Evolutionary conservation across 2,888 invertebrate genomes (phyloP), one percentile per base, ranked within the genome.

Genomic region (Lycia hirtaria): DNA sequence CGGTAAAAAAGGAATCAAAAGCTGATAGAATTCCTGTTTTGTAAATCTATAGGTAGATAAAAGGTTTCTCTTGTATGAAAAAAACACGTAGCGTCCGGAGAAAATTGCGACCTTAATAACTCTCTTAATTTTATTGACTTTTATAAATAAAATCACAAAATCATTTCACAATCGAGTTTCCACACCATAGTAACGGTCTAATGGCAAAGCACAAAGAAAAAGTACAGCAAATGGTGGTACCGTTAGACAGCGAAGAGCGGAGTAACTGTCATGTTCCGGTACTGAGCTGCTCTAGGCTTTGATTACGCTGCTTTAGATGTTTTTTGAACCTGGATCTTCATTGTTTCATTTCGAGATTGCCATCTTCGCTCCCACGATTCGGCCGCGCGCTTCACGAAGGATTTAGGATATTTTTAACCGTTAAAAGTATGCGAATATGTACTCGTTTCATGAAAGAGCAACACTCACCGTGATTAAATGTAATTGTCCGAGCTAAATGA

Each of bases 221-320:
- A 86, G 82, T 83, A 82, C 83, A 72, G 85, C 85, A 81, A 85
- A 82, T 73, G 78, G 67, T 59, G 51, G 69, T 54, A 85, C 88
- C 87, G 88, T 88, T 88, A 88, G 62, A 55, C 65, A 47, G 73
- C 74, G 83, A 85, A 80, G 82, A 83, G 76, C 80, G 69, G 75
- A 68, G 68, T 87, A 87, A 87, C 88, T 83, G 88, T 87, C 69
- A 67, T 81, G 87, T 88, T 87, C 87, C 88, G 87, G 83, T 81
- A 79, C 78, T 77, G 77, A 73, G 73, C 70, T 26, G 47, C 40
- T 45, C 67, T 72, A 60, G 65, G 71, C 70, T 72, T 73, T 76
- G 69, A 73, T 78, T 74, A 64, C 68, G 49, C 66, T 61, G 64
- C 56, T 60, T 63, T 59, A 59, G 55, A 49, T 30, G 24, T 12